A percentile compares a stretch with the other conserved stretches of the same genome.
Evolutionary conservation across 2,888 invertebrate species (phyloP).

Genomic region (Troides oblongomaculatus): DNA sequence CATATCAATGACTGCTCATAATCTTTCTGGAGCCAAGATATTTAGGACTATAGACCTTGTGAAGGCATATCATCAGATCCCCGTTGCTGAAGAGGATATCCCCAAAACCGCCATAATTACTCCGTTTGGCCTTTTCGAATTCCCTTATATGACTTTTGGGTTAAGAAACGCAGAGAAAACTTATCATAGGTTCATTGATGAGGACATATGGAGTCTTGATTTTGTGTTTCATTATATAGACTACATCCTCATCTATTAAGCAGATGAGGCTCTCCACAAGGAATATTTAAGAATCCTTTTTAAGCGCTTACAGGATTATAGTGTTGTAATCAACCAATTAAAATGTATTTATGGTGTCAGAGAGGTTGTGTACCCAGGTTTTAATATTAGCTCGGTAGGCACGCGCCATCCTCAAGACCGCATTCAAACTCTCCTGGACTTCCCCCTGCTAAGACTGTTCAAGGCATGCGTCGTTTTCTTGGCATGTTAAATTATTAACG

Average conservation of each 20-base stretch:
- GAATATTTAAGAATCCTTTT: not conserved
- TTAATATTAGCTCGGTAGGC: slow-evolving; percentile 2
- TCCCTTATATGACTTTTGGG: too few species aligned
- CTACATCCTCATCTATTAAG: not conserved
- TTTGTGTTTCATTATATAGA: too few species aligned
- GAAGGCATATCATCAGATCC: too few species aligned
- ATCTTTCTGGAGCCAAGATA: too few species aligned
- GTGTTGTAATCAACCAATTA: slow-evolving; percentile 3
- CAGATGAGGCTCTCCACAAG: not conserved
- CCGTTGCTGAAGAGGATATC: too few species aligned
- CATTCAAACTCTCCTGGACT: not conserved
- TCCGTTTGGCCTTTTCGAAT: too few species aligned
- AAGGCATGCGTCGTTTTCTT: slow-evolving; percentile 35
- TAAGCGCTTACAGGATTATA: not conserved
- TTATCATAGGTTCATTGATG: too few species aligned
- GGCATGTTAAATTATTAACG: slow-evolving; percentile 31
- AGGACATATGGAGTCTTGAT: too few species aligned
- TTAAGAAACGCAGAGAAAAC: too few species aligned
- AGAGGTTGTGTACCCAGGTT: slow-evolving; percentile 11
- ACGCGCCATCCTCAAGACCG: not conserved
- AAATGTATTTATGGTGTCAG: slow-evolving; percentile 10
- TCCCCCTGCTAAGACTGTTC: slow-evolving; percentile 33
- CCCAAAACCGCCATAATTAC: too few species aligned
- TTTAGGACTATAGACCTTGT: too few species aligned
- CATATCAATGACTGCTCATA: too few species aligned